Conservation (phyloP, 2,888 invertebrate genomes). For the Camponotus fellah region DNA sequence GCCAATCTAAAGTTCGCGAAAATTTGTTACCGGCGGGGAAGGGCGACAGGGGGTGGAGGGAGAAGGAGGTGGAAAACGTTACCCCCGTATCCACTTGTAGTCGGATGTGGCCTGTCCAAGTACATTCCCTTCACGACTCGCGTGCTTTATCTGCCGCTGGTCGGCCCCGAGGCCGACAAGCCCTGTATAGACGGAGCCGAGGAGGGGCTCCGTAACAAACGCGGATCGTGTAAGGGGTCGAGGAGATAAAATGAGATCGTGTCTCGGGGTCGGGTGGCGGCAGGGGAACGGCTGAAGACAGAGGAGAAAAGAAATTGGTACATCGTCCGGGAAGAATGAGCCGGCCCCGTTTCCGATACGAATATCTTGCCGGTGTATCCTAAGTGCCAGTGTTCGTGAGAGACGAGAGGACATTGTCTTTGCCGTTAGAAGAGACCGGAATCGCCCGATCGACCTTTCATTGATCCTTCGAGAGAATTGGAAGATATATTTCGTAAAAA, state of each 20-base stretch:
- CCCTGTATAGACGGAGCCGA: constrained; percentile 62
- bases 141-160: constrained; percentile 83
- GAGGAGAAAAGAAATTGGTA: constrained; percentile 83
- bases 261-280: constrained; percentile 74
- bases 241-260: constrained; percentile 85
- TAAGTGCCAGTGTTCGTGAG: not conserved
- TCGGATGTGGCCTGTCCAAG: constrained; percentile 70
- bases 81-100: constrained; percentile 78
- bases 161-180: constrained; percentile 79
- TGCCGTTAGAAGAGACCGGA: constrained; percentile 8
- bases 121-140: constrained; percentile 73
- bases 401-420: constrained; percentile 32
- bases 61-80: constrained; percentile 30
- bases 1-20: constrained; percentile 55
- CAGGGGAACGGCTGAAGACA: constrained; percentile 73
- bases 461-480: not conserved
- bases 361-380: constrained; percentile 17
- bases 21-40: not conserved
- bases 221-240: constrained; percentile 84
- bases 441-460: constrained; percentile 13
- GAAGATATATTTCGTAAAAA: not conserved
- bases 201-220: constrained; percentile 81
- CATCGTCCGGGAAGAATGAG: constrained; percentile 81
- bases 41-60: not conserved
- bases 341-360: constrained; percentile 51